Evolutionary conservation across 2,113 vertebrate genomes (phyloP).

Genomic region (Pituophis catenifer): DNA sequence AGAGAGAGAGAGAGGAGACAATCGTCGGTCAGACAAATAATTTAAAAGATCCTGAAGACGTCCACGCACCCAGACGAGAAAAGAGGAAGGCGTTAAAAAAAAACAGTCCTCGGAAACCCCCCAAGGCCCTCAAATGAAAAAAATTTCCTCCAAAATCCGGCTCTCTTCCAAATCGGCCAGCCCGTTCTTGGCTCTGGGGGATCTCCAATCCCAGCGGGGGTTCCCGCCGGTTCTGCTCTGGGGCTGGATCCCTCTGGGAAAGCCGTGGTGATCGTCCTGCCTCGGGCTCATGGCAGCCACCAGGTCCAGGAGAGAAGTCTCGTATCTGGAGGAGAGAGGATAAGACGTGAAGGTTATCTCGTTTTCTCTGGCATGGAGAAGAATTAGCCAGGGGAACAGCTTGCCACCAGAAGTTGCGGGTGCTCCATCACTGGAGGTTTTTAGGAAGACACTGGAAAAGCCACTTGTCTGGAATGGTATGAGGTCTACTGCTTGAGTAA

Average conservation of each 20-base stretch:
- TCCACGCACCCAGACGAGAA: constrained; percentile 35
- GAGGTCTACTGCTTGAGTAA: accelerated
- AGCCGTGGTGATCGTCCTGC: constrained; percentile 32
- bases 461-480: background rate
- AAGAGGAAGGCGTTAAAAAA: background rate
- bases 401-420: background rate
- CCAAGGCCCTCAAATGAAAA: constrained; percentile 82
- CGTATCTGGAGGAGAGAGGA: constrained; percentile 72
- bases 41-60: constrained; percentile 52
- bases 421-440: background rate
- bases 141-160: constrained; percentile 89
- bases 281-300: constrained; percentile 78
- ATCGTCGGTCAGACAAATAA: constrained; percentile 57
- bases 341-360: constrained; percentile 15
- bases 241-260: constrained; percentile 29
- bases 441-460: background rate
- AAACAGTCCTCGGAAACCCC: constrained; percentile 29
- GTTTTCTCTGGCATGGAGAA: background rate
- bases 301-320: constrained; percentile 80
- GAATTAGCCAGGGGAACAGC: background rate
- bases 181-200: constrained; percentile 53
- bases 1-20: constrained; percentile 29
- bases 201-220: constrained; percentile 28
- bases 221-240: background rate
- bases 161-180: constrained; percentile 81